Base-by-base conservation (phyloP, 2,113 vertebrate genomes). In the Peromyscus californicus region DNA sequence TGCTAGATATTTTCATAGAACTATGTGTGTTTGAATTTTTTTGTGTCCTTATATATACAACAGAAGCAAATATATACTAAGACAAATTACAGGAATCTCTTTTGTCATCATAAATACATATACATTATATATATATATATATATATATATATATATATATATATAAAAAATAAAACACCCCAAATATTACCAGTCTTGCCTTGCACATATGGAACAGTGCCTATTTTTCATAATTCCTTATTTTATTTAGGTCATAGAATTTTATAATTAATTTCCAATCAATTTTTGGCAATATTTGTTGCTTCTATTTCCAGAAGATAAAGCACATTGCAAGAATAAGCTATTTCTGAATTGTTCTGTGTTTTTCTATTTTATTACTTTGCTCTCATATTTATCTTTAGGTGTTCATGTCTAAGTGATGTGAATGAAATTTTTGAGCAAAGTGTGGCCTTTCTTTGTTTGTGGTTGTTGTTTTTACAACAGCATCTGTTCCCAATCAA, bases 231-330 rank as follows among this genome's bases (percentile, higher is more conserved):
- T 93, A 91, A 94, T 94, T 96, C 95, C 85, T 92, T 67, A 97
- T 93, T 94, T 93, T 45, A 94, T 74, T 97, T 95, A 95, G 72
- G 42, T 80, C 22, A 95, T 31, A 90, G 65, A 95, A 93, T 95
- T 97, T 98, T 97, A 80, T 89, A 97, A 96, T 97, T 90, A 94
- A 97, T 95, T 96, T 11, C 33, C 90, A 92, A 92, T 95, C 94
- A 96, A 87, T 92, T 86, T 92, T 97, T 95, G 96, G 92, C 87
- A 85, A 83, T 80, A 88, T 85, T 87, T 84, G 45, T 79, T 93
- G 45, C 84, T 93, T 90, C 80, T 95, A 67, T 76, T 95, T 97
- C 59, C 84, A 90, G 57, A 93, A 95, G 48, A 82, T 94, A 94
- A 96, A 96, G 54, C n/a, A 48, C 69, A 94, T 67, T 78, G 72